phyloP scores from a whole-genome alignment of 2,797 vertebrate genomes.

The Craterocephalus amniculus region DNA sequence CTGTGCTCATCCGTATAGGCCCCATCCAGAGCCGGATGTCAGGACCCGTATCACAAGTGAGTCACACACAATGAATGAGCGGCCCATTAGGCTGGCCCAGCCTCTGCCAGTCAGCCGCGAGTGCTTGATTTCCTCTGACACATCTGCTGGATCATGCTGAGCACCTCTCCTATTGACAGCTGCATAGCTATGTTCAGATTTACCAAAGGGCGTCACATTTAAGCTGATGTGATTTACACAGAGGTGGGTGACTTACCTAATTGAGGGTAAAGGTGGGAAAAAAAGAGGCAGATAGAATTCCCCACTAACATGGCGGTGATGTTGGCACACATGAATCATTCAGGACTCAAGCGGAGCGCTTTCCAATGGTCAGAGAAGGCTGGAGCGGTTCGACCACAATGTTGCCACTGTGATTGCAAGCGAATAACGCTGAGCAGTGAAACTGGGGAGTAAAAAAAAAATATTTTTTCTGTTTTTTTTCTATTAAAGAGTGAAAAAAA shows the following conservation, averaged over 20 bases:
- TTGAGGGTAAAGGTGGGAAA: slow-evolving; percentile 66
- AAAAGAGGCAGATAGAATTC: slow-evolving; percentile 29
- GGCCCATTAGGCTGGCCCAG: slow-evolving; percentile 59
- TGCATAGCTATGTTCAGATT: slow-evolving; percentile 57
- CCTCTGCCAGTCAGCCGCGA: slow-evolving; percentile 54
- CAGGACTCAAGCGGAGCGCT: slow-evolving; percentile 31
- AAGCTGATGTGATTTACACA: slow-evolving; percentile 37
- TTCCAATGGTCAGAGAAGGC: slow-evolving; percentile 36
- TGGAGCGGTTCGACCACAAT: slow-evolving; percentile 45
- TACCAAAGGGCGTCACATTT: slow-evolving; percentile 46
- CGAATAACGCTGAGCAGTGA: slow-evolving; percentile 31
- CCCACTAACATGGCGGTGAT: slow-evolving; percentile 1
- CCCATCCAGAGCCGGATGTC: slow-evolving; percentile 48
- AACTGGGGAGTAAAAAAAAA: slow-evolving; percentile 15
- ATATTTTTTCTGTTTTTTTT: slow-evolving; percentile 9
- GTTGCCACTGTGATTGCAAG: slow-evolving; percentile 33
- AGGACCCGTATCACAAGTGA: slow-evolving; percentile 53
- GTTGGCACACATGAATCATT: slow-evolving; percentile 38
- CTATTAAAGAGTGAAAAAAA: slow-evolving; percentile 34
- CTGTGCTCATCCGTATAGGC: slow-evolving; percentile 22
- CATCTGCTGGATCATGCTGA: slow-evolving; percentile 54
- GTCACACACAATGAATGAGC: slow-evolving; percentile 61
- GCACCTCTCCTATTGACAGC: slow-evolving; percentile 66
- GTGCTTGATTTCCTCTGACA: slow-evolving; percentile 61
- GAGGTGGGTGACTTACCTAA: slow-evolving; percentile 57